Base-by-base conservation (phyloP, 2,888 invertebrate genomes). In the Notocelia uddmanniana region DNA sequence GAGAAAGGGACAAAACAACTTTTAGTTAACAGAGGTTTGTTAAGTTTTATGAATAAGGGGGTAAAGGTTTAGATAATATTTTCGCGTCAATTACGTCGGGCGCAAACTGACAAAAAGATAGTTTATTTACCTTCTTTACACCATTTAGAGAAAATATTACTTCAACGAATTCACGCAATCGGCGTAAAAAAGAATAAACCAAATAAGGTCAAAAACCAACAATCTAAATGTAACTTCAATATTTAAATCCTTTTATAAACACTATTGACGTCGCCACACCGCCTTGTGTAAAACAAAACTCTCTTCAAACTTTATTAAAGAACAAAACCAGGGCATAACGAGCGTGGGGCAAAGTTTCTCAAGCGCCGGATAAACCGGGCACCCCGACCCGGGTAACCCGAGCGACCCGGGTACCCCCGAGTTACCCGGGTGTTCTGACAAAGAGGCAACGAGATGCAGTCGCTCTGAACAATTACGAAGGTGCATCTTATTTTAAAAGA, bases 331-430 rank as follows among this genome's bases (percentile, higher is more conserved):
- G 23, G 45, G 31, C 26, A 6, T 55, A 69, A 69, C 62, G 69
- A 62, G 68, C 62, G 58, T 26, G 19, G 37, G 15, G 59, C 59
- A 37, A 55, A 69, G 62, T 62, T 60, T 62, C 55, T 3, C 62
- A 59, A 41, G 41, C 45, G 50, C 50, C 3, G 37, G 59, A 52
- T 37, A 18, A 59, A n/a, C 37, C 34, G 23, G 57, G 57, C 23
- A 67, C 41, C 54, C 45, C 11, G 26, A 15, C 23, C 68, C 68
- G 60, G 19, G 52, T 54, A 54, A 68, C 37, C 23, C 52, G 59
- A 50, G 31, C 23, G 15, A 50, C 62, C 48, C 57, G 57, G 19
- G 55, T 55, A 21, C 21, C 69, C 55, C 52, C 19, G 54, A 11
- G 26, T 31, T 31, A 31, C 31, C 18, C 8, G 31, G 21, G 21